Conservation (phyloP, 1,140 invertebrate genomes). For the Drosophila ficusphila region DNA sequence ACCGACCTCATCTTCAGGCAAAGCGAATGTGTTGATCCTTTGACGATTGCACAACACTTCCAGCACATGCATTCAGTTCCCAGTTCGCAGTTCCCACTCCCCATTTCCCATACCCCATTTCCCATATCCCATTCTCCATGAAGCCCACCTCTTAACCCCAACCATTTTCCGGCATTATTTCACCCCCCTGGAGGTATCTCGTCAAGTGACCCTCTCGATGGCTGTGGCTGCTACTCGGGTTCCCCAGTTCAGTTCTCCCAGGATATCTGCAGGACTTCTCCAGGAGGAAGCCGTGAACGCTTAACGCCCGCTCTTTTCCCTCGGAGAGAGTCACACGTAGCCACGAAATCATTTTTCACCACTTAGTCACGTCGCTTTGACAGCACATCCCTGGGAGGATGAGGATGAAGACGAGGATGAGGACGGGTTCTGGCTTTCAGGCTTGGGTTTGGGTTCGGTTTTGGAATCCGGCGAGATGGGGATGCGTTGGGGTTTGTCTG, state of each 20-base stretch:
- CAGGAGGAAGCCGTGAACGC: constrained; percentile 55
- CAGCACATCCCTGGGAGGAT: constrained; percentile 51
- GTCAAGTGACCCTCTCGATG: constrained; percentile 64
- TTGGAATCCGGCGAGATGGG: background rate
- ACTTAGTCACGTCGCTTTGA: constrained; percentile 82
- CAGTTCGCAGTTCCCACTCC: constrained; percentile 3
- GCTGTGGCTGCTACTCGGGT: constrained; percentile 39
- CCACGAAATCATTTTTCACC: constrained; percentile 82
- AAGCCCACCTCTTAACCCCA: background rate
- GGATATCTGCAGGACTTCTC: constrained; percentile 15
- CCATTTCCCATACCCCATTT: constrained; percentile 5
- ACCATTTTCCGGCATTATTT: constrained; percentile 1
- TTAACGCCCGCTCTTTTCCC: constrained; percentile 66
- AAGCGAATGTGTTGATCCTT: constrained; percentile 71
- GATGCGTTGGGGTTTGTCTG: constrained; percentile 42
- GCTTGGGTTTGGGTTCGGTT: background rate
- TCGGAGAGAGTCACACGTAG: constrained; percentile 71
- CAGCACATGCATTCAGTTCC: constrained; percentile 56
- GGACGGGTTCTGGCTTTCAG: no score
- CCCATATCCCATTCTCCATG: no score
- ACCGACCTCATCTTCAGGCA: constrained; percentile 27
- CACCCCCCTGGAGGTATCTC: constrained; percentile 48
- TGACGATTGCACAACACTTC: constrained; percentile 72
- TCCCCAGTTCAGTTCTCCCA: constrained; percentile 20
- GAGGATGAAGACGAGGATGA: background rate